These are phyloP conservation scores for Jordanella pulchra DNA, from an alignment of 2,797 vertebrate species.

Conservation along the genomic window DNA sequence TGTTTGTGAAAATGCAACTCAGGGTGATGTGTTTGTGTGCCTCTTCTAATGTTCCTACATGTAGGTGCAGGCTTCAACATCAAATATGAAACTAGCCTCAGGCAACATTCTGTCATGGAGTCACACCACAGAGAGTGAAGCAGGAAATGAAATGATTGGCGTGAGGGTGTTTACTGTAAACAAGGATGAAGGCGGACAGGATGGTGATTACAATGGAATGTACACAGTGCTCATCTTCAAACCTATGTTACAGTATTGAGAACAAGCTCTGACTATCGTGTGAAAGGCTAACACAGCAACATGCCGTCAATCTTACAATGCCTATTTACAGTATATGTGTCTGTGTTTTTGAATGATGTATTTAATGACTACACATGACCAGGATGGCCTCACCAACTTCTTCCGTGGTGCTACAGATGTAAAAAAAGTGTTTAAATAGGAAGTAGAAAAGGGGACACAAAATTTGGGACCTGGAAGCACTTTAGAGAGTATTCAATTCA, in stretches of 20 bases:
- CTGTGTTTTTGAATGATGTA: constrained; percentile 32
- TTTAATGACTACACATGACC: constrained; percentile 14
- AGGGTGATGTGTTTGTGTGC: constrained; percentile 10
- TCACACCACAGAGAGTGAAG: constrained; percentile 36
- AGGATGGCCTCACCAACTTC: constrained; percentile 10
- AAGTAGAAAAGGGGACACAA: not conserved
- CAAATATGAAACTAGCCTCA: constrained; percentile 47
- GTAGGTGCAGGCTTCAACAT: constrained; percentile 41
- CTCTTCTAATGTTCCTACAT: constrained; percentile 35
- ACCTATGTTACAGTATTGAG: constrained; percentile 21
- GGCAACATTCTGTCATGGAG: constrained; percentile 52
- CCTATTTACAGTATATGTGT: not conserved
- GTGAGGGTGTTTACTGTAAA: constrained; percentile 74
- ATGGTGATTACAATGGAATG: constrained; percentile 72
- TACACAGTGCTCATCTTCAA: constrained; percentile 50
- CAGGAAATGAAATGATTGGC: constrained; percentile 60
- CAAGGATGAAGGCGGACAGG: constrained; percentile 60
- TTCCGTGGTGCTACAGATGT: constrained; percentile 2
- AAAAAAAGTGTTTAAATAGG: constrained; percentile 19
- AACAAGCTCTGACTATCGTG: constrained; percentile 1
- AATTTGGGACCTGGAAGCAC: constrained; percentile 1
- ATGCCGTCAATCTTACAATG: constrained; percentile 23
- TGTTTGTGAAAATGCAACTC: constrained; percentile 34
- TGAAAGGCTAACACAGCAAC: constrained; percentile 36
- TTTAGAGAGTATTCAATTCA: not conserved